Evolutionary conservation across 2,797 vertebrate genomes (phyloP).

Genomic region (Arnoldichthys spilopterus): DNA sequence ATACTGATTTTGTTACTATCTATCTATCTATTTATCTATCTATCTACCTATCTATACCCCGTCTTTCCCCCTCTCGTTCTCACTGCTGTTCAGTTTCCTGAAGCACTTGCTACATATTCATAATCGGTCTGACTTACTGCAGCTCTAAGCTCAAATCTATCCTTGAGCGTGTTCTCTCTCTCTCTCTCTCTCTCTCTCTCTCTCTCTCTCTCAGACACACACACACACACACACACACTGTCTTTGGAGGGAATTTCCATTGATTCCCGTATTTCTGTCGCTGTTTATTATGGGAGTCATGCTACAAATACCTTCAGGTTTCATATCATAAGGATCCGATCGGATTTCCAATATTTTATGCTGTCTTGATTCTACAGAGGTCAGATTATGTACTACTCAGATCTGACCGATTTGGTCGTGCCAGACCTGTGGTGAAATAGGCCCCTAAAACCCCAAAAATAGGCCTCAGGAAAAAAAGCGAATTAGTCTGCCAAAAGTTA

Average conservation of each 20-base stretch:
- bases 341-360: not conserved
- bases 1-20: too few relatives aligned
- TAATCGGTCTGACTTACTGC: conserved; percentile 67
- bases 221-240: not conserved
- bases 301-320: not conserved
- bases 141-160: conserved; percentile 66
- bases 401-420: too few relatives aligned
- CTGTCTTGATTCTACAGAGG: not conserved
- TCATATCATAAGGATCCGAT: not conserved
- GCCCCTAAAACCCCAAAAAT: too few relatives aligned
- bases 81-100: conserved; percentile 50
- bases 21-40: too few relatives aligned
- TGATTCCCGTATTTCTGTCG: not conserved
- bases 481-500: too few relatives aligned
- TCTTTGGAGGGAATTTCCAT: not conserved
- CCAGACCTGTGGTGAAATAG: too few relatives aligned
- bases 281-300: not conserved
- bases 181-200: too few relatives aligned
- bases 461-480: too few relatives aligned
- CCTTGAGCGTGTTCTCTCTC: not conserved
- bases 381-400: too few relatives aligned
- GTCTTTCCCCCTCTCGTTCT: not conserved
- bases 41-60: too few relatives aligned
- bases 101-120: conserved; percentile 70
- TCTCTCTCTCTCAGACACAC: too few relatives aligned